Evolutionary conservation across 2,113 vertebrate species (phyloP), one percentile per base, ranked within the genome.

Genomic region (Peromyscus polionotus): DNA sequence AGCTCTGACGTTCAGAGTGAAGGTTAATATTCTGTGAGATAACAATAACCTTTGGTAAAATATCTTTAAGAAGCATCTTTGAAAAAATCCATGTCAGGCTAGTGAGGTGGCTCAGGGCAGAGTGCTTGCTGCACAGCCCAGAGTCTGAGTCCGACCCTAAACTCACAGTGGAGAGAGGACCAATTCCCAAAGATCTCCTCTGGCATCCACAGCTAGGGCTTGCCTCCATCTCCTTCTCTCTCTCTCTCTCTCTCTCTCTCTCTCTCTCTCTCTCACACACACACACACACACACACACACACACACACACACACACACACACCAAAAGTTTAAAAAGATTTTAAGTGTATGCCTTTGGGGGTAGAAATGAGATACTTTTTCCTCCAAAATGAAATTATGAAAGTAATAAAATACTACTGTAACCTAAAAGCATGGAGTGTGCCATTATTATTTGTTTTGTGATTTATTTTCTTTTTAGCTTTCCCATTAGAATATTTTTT

Each of bases 41-140:
- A 88, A 83, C 91, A 88, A 2, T 84, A 91, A 59, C 94, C 73
- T 94, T 90, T 85, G 51, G 9, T 73, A 90, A 91, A 93, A 93
- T 81, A 68, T 68, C 14, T 54, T 0, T 22, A 80, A 92, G 39
- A 68, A 51, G 36, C 20, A 36, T 87, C 81, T 86, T 86, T 33
- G 48, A 84, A 63, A 83, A 84, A 59, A 81, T 19, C 59, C 9
- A 28, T 36, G 17, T 51, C 42, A 67, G 84, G 61, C 63, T 33
- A 63, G 17, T 67, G 83, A 86, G 61, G 33, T 19, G 28, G 61
- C 26, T 33, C 2, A 65, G 83, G n/a, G 14, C 61, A 84, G 24
- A 4, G 26, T 65, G 59, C 7, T 48, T 22, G 63, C 84, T 48
- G 5, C 19, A 33, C 5, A 67, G 61, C 84, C 61, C 19, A 39